Evolutionary conservation across 1,140 invertebrate species (phyloP).

Genomic region (Pseudomyrmex flavicornis): DNA sequence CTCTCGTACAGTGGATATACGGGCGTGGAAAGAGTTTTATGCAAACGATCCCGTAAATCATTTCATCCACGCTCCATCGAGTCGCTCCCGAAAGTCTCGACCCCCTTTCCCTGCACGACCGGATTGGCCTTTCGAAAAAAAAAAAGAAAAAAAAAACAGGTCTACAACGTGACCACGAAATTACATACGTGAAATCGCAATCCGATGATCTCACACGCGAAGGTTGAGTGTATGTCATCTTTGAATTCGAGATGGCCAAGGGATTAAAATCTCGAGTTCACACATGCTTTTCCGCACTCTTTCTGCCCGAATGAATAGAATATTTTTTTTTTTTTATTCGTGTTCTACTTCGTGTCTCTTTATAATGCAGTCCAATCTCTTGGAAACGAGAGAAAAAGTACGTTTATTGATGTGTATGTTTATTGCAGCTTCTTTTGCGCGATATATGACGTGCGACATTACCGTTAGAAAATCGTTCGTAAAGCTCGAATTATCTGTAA

Average conservation of each 20-base stretch:
- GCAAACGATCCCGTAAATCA: slow-evolving; percentile 57
- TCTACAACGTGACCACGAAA: slow-evolving; percentile 11
- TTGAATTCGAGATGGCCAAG: slow-evolving; percentile 21
- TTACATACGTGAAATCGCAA: slow-evolving; percentile 33
- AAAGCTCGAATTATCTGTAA: slow-evolving; percentile 27
- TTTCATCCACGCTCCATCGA: slow-evolving; percentile 56
- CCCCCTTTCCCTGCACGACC: slow-evolving; percentile 15
- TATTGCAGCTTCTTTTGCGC: neutral
- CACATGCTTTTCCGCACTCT: too few species aligned
- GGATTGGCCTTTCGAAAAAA: slow-evolving; percentile 42
- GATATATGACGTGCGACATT: neutral
- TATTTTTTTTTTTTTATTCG: neutral
- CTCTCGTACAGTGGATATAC: slow-evolving; percentile 23
- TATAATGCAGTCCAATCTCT: neutral
- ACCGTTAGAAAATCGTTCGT: slow-evolving; percentile 23
- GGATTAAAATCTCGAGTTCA: slow-evolving; percentile 19
- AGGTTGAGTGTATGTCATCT: slow-evolving; percentile 10
- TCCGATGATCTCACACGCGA: neutral
- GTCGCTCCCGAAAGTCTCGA: slow-evolving; percentile 46
- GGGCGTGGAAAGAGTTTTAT: slow-evolving; percentile 45
- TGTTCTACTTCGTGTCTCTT: neutral
- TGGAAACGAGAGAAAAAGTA: too few species aligned
- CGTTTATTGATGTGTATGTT: neutral
- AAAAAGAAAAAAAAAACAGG: too few species aligned
- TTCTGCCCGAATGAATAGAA: neutral